Percentiles rank a stretch among this genome's conserved stretches.
Evolutionary conservation across 2,113 vertebrate genomes (phyloP).

Genomic region (Uropsilus gracilis): DNA sequence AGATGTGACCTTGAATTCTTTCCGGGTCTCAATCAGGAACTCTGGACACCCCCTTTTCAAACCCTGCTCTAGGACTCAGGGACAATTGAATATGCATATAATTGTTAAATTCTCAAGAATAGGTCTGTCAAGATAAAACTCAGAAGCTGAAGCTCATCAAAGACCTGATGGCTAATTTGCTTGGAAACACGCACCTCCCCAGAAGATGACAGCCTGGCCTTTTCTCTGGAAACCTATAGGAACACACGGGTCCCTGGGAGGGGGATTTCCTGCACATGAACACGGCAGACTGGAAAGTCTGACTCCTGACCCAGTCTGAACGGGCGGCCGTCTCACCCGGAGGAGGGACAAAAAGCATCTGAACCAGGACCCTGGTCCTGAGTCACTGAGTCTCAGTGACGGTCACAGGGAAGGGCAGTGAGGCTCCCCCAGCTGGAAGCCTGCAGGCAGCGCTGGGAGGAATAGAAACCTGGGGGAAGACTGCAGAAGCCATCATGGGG

Average conservation of each 20-base stretch:
- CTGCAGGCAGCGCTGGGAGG: no score
- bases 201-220: not conserved
- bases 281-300: not conserved
- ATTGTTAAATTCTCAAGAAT: constrained; percentile 6
- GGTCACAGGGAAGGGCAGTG: accelerated
- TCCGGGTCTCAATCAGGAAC: no score
- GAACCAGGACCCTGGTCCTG: not conserved
- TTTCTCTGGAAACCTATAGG: not conserved
- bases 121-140: not conserved
- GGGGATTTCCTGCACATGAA: not conserved
- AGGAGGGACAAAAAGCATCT: not conserved
- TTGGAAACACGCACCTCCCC: not conserved
- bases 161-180: not conserved
- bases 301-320: not conserved
- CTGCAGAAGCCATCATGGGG: not conserved
- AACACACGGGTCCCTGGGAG: not conserved
- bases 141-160: not conserved
- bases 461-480: no score
- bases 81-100: not conserved
- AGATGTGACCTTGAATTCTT: no score
- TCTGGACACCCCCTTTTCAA: not conserved
- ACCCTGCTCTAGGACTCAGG: not conserved
- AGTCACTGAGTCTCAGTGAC: not conserved
- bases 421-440: constrained; percentile 10
- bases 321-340: not conserved